phyloP scores from a whole-genome alignment of 1,140 invertebrate species.

The Aphidius ervi region DNA sequence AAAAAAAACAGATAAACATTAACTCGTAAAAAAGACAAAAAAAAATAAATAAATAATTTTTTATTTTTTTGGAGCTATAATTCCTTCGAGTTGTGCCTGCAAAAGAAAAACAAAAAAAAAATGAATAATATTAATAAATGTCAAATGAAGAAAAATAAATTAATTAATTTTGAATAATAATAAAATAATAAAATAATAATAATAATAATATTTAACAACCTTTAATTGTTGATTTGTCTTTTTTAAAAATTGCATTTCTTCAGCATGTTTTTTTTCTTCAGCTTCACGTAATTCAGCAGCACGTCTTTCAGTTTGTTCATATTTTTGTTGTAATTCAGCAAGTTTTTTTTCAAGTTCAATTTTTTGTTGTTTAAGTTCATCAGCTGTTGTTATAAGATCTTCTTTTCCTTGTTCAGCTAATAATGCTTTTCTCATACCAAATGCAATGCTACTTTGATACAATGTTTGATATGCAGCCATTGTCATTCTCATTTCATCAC shows the following conservation, averaged over 20 bases:
- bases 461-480: slow-evolving; percentile 90
- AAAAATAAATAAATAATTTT: slow-evolving; percentile 17
- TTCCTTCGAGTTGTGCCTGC: slow-evolving; percentile 85
- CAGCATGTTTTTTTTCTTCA: slow-evolving; percentile 85
- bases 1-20: slow-evolving; percentile 37
- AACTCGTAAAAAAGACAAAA: slow-evolving; percentile 19
- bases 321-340: slow-evolving; percentile 76
- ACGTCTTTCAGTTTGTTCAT: slow-evolving; percentile 79
- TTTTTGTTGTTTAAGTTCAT: slow-evolving; percentile 66
- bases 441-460: slow-evolving; percentile 96
- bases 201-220: slow-evolving; percentile 50
- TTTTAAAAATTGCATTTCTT: slow-evolving; percentile 87
- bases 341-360: slow-evolving; percentile 72
- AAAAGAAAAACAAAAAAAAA: slow-evolving; percentile 43
- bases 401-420: slow-evolving; percentile 66
- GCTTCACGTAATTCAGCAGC: slow-evolving; percentile 79
- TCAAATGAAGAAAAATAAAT: too few species aligned
- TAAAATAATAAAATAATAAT: too few species aligned
- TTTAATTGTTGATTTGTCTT: slow-evolving; percentile 92
- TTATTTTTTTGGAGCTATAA: slow-evolving; percentile 88
- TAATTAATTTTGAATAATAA: slow-evolving; percentile 19
- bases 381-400: slow-evolving; percentile 59
- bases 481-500: slow-evolving; percentile 95
- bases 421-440: slow-evolving; percentile 96
- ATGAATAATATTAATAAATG: slow-evolving; percentile 20